Evolutionary conservation across 2,797 vertebrate genomes (phyloP).

Genomic region (Chiloscyllium punctatum): DNA sequence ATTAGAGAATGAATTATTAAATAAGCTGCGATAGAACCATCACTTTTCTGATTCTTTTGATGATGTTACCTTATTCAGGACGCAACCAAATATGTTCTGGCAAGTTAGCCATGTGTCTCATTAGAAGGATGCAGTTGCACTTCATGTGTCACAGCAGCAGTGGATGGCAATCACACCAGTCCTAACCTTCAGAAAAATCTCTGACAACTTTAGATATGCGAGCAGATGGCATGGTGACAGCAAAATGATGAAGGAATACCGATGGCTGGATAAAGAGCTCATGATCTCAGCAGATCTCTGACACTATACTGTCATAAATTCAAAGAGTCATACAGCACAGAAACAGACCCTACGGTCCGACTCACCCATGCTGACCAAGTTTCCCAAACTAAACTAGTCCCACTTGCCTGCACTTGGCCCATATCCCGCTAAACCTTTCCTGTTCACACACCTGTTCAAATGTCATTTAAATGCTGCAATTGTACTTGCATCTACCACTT

Average conservation of each 20-base stretch:
- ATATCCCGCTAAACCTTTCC: too few species aligned
- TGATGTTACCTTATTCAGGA: background rate
- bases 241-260: background rate
- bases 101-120: background rate
- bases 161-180: too few species aligned
- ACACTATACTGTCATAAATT: background rate
- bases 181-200: slow-evolving; percentile 10
- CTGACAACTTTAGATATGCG: background rate
- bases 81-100: background rate
- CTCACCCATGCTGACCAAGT: too few species aligned
- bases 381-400: too few species aligned
- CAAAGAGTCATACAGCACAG: too few species aligned
- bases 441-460: too few species aligned
- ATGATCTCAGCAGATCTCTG: background rate
- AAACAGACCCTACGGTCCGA: too few species aligned
- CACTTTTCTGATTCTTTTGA: background rate
- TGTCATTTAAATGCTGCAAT: too few species aligned
- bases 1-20: slow-evolving; percentile 15
- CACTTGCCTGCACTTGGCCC: too few species aligned
- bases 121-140: background rate
- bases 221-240: slow-evolving; percentile 10
- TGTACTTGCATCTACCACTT: too few species aligned
- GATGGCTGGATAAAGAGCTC: background rate
- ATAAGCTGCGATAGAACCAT: background rate
- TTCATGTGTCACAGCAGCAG: background rate